Evolutionary conservation across 2,113 vertebrate genomes (phyloP).

Genomic region (Xiphorhynchus elegans): DNA sequence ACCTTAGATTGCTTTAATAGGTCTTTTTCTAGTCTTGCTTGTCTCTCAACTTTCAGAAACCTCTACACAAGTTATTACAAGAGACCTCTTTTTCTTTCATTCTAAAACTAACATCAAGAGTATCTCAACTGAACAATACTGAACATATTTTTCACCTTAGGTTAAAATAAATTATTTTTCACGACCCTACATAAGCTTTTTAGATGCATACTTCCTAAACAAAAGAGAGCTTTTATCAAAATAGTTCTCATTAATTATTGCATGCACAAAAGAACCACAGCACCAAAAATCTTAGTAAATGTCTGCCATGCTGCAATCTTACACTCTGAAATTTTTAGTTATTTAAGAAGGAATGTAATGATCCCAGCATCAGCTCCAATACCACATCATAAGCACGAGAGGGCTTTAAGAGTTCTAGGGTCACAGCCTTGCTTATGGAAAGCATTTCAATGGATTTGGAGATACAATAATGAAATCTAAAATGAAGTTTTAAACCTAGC

Average conservation of each 20-base stretch:
- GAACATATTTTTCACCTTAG: background rate
- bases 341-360: background rate
- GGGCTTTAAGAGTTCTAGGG: background rate
- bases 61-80: background rate
- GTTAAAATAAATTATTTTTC: background rate
- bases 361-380: background rate
- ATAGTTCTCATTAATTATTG: background rate
- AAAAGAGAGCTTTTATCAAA: background rate
- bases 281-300: background rate
- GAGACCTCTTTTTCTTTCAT: background rate
- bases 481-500: background rate
- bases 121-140: background rate
- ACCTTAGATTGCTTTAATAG: background rate
- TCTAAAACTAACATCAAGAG: background rate
- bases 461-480: background rate
- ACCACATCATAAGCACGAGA: background rate
- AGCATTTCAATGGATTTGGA: background rate
- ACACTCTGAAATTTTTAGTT: background rate
- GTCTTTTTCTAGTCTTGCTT: background rate
- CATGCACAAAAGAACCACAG: background rate
- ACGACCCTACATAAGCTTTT: background rate
- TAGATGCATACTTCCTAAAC: background rate
- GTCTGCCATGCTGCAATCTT: background rate
- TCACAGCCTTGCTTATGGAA: background rate
- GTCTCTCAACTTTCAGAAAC: background rate